Evolutionary conservation across 2,888 invertebrate genomes (phyloP), one percentile per base, ranked within the genome.

Genomic region (Brenthis daphne): DNA sequence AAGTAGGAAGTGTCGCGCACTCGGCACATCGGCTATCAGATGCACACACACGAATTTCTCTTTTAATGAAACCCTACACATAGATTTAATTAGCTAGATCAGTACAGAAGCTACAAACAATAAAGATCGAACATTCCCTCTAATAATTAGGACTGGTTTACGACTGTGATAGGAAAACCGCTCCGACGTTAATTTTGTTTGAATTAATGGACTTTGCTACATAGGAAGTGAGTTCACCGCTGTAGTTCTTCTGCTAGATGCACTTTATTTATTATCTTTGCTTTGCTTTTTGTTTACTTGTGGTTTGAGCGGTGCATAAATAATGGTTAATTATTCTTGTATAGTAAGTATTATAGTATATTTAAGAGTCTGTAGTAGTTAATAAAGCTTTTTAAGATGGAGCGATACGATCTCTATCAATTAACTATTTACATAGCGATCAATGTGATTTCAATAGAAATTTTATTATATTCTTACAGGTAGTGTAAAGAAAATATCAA

Each of bases 81-180:
- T 73, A 75, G 77, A 84, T 87, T 90, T 92, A 92, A 92, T 92
- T 92, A 92, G 90, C 84, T 77, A 85, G 86, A 89, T 90, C 86
- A 85, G 73, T 69, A 71, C 70, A 71, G 73, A 71, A 79, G 79
- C 68, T 50, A 80, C 81, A 81, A 85, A 90, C 91, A 92, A 92
- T 92, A 91, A 90, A 89, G 89, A 89, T 89, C 87, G 85, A 85
- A 88, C 89, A 91, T 88, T 87, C 82, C 80, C 79, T 76, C 83
- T 85, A 89, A 90, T 90, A 90, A 91, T 90, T 89, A 90, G 89
- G 83, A 84, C 86, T 87, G 83, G 85, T 82, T 82, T 78, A 76
- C 73, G 75, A 77, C 80, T 80, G 80, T 80, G 89, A 89, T 89
- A 89, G 85, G 81, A 80, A 79, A 85, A 83, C 76, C 74, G 76